Base-by-base conservation (phyloP, 53 echinoderm and acorn worm genomes). In the Glandiceps talaboti region DNA sequence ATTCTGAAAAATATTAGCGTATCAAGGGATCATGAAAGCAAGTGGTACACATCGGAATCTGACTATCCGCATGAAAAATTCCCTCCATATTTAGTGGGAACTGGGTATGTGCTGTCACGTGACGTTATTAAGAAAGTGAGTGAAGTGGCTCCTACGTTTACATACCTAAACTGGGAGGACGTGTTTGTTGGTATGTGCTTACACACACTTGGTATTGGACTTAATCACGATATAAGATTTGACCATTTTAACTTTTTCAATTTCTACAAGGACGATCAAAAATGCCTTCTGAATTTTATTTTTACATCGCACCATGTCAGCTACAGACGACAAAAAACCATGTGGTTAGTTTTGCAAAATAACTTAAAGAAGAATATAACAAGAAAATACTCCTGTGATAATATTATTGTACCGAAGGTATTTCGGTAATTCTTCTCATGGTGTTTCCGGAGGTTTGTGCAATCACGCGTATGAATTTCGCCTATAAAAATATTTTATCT, bases 11-110 rank as follows among this genome's bases (percentile, higher is more conserved):
- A 45, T 29, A 89, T 85, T 33, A 25, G 28, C 1, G 32, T 82
- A 0, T 64, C 85, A 45, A 1, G 32, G 1, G 20, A 86, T 1
- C 73, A 30, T 14, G 29, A 32, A n/a, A 76, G 30, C 1, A 74
- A 75, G 33, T 89, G 85, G 25, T 81, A 89, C 33, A 83, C 86
- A 0, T 73, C 86, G 1, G 77, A 79, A 0, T 76, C 26, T 14
- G n/a, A 30, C 0, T 89, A 82, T 31, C 29, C 25, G 12, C 83
- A 85, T 0, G 29, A 76, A 0, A 86, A 1, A 33, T 89, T 76
- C 32, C 86, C 89, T 1, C 75, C 79, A 28, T 89, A 89, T 77
- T 86, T 82, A 77, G 81, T 82, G 0, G 89, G 89, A 1, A 85
- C 82, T 1, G 80, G 83, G 1, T 89, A 89, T 73, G 74, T 90